These are phyloP conservation scores for Leptinotarsa lineolata DNA, from an alignment of 1,140 invertebrate genomes.

Conservation along the genomic window DNA sequence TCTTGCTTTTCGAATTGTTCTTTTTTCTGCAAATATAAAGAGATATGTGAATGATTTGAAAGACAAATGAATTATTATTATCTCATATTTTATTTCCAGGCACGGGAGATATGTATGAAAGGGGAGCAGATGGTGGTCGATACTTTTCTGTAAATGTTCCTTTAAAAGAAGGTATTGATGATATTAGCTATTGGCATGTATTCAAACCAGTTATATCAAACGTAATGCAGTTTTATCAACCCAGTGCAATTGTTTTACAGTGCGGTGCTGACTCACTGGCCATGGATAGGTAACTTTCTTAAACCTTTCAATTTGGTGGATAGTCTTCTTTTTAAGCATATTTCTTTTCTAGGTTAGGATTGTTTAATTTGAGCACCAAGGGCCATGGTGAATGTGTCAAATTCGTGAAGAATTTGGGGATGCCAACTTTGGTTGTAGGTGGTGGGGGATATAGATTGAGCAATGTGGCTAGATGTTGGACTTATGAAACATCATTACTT, in stretches of 20 bases:
- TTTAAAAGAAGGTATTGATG: conserved; percentile 95
- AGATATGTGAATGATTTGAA: too few species aligned
- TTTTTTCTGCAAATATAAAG: too few species aligned
- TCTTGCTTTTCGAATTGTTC: too few species aligned
- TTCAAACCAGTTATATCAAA: conserved; percentile 93
- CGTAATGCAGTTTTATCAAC: conserved; percentile 96
- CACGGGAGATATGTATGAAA: conserved; percentile 98
- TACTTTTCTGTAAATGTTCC: conserved; percentile 98
- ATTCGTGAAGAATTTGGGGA: conserved; percentile 91
- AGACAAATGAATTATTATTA: too few species aligned
- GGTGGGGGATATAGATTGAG: conserved; percentile 96
- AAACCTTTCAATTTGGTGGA: too few species aligned
- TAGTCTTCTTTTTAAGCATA: conserved; percentile 32
- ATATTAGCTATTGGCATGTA: conserved; percentile 87
- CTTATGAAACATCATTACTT: conserved; percentile 95
- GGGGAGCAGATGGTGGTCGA: conserved; percentile 88
- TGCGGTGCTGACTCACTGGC: conserved; percentile 98
- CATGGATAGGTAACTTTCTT: conserved; percentile 72
- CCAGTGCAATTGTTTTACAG: conserved; percentile 95
- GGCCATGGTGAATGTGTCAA: conserved; percentile 97
- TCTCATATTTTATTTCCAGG: conserved; percentile 59
- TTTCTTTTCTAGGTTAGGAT: conserved; percentile 63
- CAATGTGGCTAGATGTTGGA: conserved; percentile 99
- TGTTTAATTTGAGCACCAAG: conserved; percentile 86
- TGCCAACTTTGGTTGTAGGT: conserved; percentile 93